phyloP scores from a whole-genome alignment of 2,888 invertebrate genomes.

The Brachyopa scutellaris region DNA sequence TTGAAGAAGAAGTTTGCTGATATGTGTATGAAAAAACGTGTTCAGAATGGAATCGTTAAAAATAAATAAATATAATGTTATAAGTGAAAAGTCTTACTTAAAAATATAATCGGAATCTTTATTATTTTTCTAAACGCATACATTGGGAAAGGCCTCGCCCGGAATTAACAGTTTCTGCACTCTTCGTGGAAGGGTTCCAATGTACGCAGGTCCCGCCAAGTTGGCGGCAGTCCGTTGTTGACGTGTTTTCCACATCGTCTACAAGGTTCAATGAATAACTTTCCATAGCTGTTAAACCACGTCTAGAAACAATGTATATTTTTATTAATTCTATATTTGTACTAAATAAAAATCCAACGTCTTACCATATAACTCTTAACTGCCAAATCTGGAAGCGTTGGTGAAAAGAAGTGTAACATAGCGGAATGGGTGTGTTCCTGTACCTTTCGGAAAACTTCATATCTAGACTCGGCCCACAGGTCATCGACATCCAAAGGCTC shows the following conservation, averaged over 20 bases:
- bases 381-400: conserved; percentile 93
- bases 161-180: conserved; percentile 87
- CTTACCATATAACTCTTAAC: conserved; percentile 93
- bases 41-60: conserved; percentile 53
- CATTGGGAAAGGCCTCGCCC: too few relatives aligned
- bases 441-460: conserved; percentile 95
- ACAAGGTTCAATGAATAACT: conserved; percentile 94
- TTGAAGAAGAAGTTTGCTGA: conserved; percentile 92
- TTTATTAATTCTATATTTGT: neutral
- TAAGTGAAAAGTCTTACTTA: conserved; percentile 68
- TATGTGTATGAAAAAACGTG: conserved; percentile 84
- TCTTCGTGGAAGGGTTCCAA: conserved; percentile 97
- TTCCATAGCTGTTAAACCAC: conserved; percentile 95
- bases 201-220: conserved; percentile 96
- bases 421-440: conserved; percentile 98
- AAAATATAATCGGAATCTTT: conserved; percentile 45
- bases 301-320: conserved; percentile 83
- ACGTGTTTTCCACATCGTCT: conserved; percentile 93
- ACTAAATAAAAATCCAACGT: neutral
- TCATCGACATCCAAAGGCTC: conserved; percentile 89
- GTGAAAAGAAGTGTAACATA: conserved; percentile 96
- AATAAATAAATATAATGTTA: conserved; percentile 66
- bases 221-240: conserved; percentile 93
- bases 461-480: conserved; percentile 95
- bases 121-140: conserved; percentile 37